Conservation (phyloP, 2,888 invertebrate genomes). For the Griposia aprilina region DNA sequence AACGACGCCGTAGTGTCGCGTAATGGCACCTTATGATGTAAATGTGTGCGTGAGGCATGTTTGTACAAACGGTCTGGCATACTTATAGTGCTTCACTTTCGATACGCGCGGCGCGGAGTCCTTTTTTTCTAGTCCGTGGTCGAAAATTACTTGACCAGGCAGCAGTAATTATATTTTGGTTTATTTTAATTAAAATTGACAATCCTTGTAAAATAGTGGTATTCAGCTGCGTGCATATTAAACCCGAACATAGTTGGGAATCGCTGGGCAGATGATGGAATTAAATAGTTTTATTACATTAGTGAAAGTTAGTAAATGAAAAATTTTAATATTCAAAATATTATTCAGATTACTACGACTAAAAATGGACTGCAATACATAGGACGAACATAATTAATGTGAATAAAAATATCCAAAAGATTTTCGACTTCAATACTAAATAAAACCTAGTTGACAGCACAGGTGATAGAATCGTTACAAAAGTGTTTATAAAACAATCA, state of each 20-base stretch:
- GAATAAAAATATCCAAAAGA: neutral
- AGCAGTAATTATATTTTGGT: neutral
- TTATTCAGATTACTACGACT: neutral
- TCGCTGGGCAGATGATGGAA: neutral
- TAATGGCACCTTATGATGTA: no score
- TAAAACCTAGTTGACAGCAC: conserved; percentile 56
- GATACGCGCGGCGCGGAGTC: no score
- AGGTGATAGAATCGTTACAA: conserved; percentile 50
- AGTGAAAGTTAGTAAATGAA: no score
- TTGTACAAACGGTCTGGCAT: no score
- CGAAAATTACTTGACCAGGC: conserved; percentile 17
- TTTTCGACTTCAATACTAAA: conserved; percentile 44
- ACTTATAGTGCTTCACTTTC: no score
- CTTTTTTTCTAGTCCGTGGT: no score
- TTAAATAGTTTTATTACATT: no score
- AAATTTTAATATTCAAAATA: no score
- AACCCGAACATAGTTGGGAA: neutral
- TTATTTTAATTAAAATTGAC: neutral
- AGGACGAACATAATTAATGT: no score
- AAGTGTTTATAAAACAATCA: conserved; percentile 66
- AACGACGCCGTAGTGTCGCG: no score
- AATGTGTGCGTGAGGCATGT: no score
- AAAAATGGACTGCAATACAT: neutral
- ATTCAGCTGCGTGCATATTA: neutral
- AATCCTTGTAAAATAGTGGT: neutral